Evolutionary conservation across 2,113 vertebrate species (phyloP).

Genomic region (Lampris megalopsis): DNA sequence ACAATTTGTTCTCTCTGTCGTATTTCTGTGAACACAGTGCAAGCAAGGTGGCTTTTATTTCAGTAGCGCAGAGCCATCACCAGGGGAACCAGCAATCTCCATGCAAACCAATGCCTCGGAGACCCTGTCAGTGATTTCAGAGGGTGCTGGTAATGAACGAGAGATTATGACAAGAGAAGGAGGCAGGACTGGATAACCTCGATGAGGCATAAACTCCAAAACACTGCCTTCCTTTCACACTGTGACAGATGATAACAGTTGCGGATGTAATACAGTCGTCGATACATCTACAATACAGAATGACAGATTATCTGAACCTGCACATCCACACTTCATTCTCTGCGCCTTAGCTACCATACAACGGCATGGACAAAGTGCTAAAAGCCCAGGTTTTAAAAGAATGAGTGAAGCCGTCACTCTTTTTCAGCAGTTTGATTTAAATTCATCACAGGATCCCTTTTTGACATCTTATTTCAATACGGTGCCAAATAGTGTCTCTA

Average conservation of each 20-base stretch:
- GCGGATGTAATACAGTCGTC: neutral
- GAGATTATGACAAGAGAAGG: neutral
- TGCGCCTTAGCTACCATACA: neutral
- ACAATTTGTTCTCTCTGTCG: neutral
- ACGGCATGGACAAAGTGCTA: neutral
- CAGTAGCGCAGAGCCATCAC: constrained; percentile 48
- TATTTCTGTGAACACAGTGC: neutral
- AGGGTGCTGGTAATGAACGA: constrained; percentile 10
- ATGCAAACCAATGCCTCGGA: constrained; percentile 54
- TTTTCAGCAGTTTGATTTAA: neutral
- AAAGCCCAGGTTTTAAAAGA: neutral
- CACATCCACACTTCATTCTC: neutral
- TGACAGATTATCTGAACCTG: no score
- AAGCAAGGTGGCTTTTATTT: constrained; percentile 30
- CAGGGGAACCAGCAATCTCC: constrained; percentile 53
- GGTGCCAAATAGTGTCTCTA: neutral
- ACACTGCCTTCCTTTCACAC: neutral
- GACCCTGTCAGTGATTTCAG: constrained; percentile 56
- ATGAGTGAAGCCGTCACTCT: neutral
- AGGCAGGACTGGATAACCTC: constrained; percentile 14
- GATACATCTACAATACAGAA: neutral
- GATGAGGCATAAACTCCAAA: constrained; percentile 26
- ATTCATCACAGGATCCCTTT: neutral
- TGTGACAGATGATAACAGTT: neutral
- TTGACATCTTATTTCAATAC: neutral